phyloP scores from a whole-genome alignment of 2,797 vertebrate genomes.

The Cyprinodon diabolis region DNA sequence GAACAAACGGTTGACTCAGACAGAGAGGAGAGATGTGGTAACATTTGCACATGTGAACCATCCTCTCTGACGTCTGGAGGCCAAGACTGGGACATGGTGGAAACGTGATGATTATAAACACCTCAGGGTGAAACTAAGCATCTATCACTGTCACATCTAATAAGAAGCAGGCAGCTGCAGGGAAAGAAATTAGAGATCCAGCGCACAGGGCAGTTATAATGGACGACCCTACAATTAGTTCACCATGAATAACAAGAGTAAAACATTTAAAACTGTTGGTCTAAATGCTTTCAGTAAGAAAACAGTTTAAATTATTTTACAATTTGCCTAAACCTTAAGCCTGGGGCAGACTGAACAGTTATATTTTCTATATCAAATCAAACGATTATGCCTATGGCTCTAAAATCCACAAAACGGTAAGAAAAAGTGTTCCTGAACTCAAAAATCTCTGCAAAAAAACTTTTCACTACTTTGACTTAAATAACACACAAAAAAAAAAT shows the following conservation, averaged over 20 bases:
- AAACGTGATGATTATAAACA: conserved; percentile 43
- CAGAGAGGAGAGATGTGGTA: background rate
- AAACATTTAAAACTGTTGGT: background rate
- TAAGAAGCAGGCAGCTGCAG: conserved; percentile 39
- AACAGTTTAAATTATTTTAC: background rate
- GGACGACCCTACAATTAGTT: conserved; percentile 5
- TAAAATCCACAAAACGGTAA: background rate
- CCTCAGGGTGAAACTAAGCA: conserved; percentile 30
- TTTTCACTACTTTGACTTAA: background rate
- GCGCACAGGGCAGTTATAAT: conserved; percentile 20
- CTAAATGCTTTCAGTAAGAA: too few relatives aligned
- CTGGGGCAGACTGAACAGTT: background rate
- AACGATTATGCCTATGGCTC: background rate
- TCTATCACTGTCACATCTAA: conserved; percentile 45
- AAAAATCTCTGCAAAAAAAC: background rate
- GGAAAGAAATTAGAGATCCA: conserved; percentile 15
- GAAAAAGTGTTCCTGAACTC: background rate
- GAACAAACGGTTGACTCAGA: background rate
- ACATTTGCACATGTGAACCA: conserved; percentile 23
- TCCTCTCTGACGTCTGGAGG: conserved; percentile 24
- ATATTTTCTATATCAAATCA: background rate
- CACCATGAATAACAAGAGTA: background rate
- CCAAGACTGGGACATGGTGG: conserved; percentile 23
- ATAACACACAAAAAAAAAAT: background rate
- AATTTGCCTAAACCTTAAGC: background rate